Percentiles rank a stretch among this genome's conserved stretches.
Evolutionary conservation across 2,888 invertebrate genomes (phyloP).

Genomic region (Rhamnusium bicolor): DNA sequence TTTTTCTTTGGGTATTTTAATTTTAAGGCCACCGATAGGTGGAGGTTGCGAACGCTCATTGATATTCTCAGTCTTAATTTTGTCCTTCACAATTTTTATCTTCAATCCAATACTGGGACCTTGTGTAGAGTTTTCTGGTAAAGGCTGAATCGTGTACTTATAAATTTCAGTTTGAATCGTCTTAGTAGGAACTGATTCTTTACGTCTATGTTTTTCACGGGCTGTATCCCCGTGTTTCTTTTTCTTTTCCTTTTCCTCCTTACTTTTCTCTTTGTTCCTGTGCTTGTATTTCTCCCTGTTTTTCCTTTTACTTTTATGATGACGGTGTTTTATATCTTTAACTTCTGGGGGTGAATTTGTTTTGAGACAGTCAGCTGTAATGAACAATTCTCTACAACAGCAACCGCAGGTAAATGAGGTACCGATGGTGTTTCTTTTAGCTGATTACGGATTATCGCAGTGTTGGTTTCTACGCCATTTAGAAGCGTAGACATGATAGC

Average conservation of each 20-base stretch:
- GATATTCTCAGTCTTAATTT: conserved; percentile 74
- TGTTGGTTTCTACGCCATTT: conserved; percentile 83
- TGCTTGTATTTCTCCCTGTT: conserved; percentile 86
- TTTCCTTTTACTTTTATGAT: conserved; percentile 75
- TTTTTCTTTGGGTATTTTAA: conserved; percentile 86
- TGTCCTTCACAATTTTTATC: conserved; percentile 87
- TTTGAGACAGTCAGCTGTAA: conserved; percentile 29
- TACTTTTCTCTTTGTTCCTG: conserved; percentile 80
- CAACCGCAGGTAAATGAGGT: conserved; percentile 62
- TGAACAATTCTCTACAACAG: conserved; percentile 47
- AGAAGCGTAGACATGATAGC: conserved; percentile 64
- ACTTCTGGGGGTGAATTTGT: conserved; percentile 62
- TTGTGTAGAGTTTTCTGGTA: conserved; percentile 42
- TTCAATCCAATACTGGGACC: conserved; percentile 74
- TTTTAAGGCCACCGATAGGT: conserved; percentile 74
- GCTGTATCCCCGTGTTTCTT: conserved; percentile 83
- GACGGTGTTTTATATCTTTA: conserved; percentile 63
- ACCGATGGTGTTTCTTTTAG: conserved; percentile 74
- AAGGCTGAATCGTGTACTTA: conserved; percentile 58
- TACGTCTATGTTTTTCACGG: conserved; percentile 74
- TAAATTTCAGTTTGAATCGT: conserved; percentile 73
- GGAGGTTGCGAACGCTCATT: conserved; percentile 61
- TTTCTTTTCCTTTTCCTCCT: conserved; percentile 70
- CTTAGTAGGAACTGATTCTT: conserved; percentile 70
- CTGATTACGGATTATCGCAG: conserved; percentile 80